These are phyloP conservation scores for Pagrus major DNA, from an alignment of 2,113 vertebrate genomes.

Conservation along the genomic window DNA sequence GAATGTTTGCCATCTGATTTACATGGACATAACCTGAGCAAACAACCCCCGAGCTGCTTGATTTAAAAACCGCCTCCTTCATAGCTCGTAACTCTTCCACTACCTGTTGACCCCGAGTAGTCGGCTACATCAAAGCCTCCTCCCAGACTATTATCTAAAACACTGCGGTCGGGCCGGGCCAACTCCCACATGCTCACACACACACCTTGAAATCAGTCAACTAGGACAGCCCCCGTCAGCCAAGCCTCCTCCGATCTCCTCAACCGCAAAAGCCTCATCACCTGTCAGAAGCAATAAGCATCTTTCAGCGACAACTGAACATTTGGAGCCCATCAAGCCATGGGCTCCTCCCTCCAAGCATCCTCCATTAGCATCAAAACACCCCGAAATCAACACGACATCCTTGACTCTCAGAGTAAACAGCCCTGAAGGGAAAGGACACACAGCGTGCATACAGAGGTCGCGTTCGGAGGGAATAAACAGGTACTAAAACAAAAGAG, in stretches of 20 bases:
- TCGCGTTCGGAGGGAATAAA: conserved; percentile 61
- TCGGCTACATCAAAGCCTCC: conserved; percentile 52
- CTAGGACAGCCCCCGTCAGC: conserved; percentile 35
- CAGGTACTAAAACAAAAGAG: conserved; percentile 51
- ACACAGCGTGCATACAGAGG: conserved; percentile 12
- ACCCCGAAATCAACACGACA: conserved; percentile 49
- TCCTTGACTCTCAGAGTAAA: conserved; percentile 48
- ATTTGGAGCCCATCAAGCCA: conserved; percentile 71
- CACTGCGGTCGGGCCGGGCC: conserved; percentile 41
- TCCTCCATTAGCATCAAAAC: conserved; percentile 67
- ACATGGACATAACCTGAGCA: conserved; percentile 33
- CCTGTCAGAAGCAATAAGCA: conserved; percentile 68
- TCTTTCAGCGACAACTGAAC: conserved; percentile 52
- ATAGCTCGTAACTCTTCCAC: conserved; percentile 10
- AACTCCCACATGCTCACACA: conserved; percentile 57
- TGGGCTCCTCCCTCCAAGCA: conserved; percentile 30
- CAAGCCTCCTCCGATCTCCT: conserved; percentile 19
- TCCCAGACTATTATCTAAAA: conserved; percentile 59
- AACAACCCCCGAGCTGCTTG: conserved; percentile 21
- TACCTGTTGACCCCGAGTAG: conserved; percentile 49
- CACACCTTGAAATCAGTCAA: conserved; percentile 72
- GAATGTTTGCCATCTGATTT: conserved; percentile 18
- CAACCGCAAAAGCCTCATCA: conserved; percentile 61
- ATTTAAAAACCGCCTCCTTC: not conserved
- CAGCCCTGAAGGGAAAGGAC: conserved; percentile 48